Evolutionary conservation across 2,797 vertebrate species (phyloP).

Genomic region (Craterocephalus amniculus): DNA sequence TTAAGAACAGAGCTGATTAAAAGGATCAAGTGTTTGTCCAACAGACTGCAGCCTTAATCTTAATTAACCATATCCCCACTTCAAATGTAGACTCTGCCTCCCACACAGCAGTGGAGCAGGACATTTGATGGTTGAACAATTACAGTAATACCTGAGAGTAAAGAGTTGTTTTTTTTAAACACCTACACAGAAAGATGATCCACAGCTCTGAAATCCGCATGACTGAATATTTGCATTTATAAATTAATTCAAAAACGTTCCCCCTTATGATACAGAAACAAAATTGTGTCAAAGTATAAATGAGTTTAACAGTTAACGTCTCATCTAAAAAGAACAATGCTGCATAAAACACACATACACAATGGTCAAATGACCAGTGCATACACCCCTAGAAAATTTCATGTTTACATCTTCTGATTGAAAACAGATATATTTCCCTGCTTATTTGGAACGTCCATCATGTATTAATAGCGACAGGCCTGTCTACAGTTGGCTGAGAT

Average conservation of each 20-base stretch:
- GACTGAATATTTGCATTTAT: background rate
- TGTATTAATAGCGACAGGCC: background rate
- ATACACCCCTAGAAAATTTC: background rate
- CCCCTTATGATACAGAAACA: background rate
- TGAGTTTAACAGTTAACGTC: too few relatives aligned
- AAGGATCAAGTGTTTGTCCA: constrained; percentile 65
- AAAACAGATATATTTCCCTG: background rate
- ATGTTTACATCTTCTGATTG: background rate
- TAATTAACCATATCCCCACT: constrained; percentile 42
- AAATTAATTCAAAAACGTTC: too few relatives aligned
- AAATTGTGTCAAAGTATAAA: background rate
- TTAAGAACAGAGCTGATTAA: constrained; percentile 71
- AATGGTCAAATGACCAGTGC: background rate
- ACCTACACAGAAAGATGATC: constrained; percentile 2
- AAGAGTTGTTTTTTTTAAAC: background rate
- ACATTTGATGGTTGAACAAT: background rate
- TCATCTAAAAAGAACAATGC: background rate
- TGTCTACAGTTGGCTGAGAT: constrained; percentile 17
- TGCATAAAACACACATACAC: too few relatives aligned
- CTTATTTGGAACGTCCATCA: background rate
- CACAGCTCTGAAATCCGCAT: background rate
- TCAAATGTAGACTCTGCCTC: constrained; percentile 18
- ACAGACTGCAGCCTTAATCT: constrained; percentile 61
- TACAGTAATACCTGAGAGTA: background rate
- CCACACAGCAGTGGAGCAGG: background rate